Percentiles rank a stretch among this genome's conserved stretches.
These are phyloP conservation scores for Agrochola litura DNA, from an alignment of 2,888 invertebrate species.

Conservation along the genomic window DNA sequence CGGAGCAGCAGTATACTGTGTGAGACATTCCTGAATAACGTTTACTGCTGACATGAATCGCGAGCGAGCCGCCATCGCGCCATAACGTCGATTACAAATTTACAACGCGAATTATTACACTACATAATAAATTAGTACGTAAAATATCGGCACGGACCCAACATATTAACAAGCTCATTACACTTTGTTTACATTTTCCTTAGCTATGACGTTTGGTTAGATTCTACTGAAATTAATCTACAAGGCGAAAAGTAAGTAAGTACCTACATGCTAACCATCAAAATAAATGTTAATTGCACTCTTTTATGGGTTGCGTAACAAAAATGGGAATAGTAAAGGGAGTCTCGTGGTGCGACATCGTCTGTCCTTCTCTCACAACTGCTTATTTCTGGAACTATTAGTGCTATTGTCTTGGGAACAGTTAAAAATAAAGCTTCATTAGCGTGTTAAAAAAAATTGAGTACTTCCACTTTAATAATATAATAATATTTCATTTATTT, in stretches of 20 bases:
- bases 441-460: too few relatives aligned
- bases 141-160: conserved; percentile 1
- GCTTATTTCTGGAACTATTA: too few relatives aligned
- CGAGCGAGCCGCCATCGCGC: neutral
- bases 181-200: neutral
- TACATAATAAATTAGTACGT: neutral
- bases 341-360: too few relatives aligned
- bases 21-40: conserved; percentile 23
- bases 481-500: too few relatives aligned
- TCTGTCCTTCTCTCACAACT: too few relatives aligned
- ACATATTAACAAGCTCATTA: conserved; percentile 4
- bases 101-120: neutral
- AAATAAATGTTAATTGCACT: neutral
- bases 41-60: conserved; percentile 24
- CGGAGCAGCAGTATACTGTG: neutral
- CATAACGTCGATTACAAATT: neutral
- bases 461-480: too few relatives aligned
- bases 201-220: neutral
- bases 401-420: neutral
- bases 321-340: neutral
- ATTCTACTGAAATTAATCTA: neutral
- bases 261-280: neutral
- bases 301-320: neutral
- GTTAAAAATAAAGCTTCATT: too few relatives aligned
- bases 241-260: neutral